Evolutionary conservation across 2,888 invertebrate species (phyloP), one percentile per base, ranked within the genome.

Genomic region (Pseudococcus jackbeardsleyi): DNA sequence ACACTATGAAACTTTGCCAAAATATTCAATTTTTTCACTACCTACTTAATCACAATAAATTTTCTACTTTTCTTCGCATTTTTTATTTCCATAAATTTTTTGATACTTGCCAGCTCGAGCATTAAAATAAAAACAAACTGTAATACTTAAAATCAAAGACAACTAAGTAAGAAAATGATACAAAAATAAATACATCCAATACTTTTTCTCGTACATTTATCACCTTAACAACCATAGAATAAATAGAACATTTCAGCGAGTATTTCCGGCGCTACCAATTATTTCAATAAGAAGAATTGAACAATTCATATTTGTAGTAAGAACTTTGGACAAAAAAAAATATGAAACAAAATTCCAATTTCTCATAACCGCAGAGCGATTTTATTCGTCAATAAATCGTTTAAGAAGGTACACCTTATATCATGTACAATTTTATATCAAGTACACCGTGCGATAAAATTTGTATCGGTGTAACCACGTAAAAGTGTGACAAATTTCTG

Each of bases 401-500:
- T 39, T 72, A 17, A n/a, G n/a, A n/a, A n/a, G 26, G 26, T 33
- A 2, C 26, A 33, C 33, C 17, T 72, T 72, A 72, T 33, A 6
- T 72, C 17, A 33, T 72, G 33, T 0, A 72, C 33, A 33, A 6
- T 33, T 64, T 64, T 9, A 9, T 33, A 68, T 68, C 22, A 26
- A 22, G 17, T 64, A 64, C 33, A 72, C 6, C 17, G 33, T 39
- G 17, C 72, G 33, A 72, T 72, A 72, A 72, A 33, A 72, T 72
- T 72, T 7, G 39, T 33, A 72, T 33, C 72, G 33, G 17, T 72
- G 72, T 33, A 72, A 33, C 72, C 79, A 46, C n/a, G 79, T 17
- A 19, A 82, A 46, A 82, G 19, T 19, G n/a, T 46, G 79, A 82
- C 79, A 82, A 82, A 82, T 82, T 46, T 82, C 42, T 46, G 4